Conservation (phyloP, 53 echinoderm and acorn worm genomes). For the Temnopleurus reevesii region DNA sequence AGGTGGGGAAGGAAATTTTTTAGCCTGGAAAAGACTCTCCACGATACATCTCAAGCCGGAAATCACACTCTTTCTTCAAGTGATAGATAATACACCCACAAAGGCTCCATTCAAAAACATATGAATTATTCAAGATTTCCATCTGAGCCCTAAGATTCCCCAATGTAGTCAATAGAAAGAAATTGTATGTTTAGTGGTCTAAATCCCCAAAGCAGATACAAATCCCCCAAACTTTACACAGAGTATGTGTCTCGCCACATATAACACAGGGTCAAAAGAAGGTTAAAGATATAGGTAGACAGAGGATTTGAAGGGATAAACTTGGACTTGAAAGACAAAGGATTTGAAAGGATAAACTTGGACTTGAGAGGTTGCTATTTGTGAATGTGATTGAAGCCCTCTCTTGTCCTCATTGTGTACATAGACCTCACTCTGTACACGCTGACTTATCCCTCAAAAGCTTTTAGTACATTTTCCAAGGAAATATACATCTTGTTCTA, state of each 20-base stretch:
- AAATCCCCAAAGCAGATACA: constrained; percentile 14
- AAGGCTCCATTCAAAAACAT: background rate
- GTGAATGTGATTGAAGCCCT: constrained; percentile 15
- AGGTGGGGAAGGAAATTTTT: no score
- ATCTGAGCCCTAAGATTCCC: background rate
- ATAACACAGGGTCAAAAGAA: background rate
- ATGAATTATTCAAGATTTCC: background rate
- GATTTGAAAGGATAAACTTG: background rate
- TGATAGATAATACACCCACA: background rate
- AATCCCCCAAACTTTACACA: background rate
- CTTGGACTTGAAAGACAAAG: background rate
- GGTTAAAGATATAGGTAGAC: no score
- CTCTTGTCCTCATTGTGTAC: constrained; percentile 33
- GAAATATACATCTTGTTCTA: background rate
- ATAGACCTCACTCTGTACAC: background rate
- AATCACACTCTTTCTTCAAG: background rate
- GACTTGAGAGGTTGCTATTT: constrained; percentile 31
- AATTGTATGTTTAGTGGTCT: background rate
- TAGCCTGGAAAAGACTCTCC: no score
- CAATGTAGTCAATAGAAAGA: no score
- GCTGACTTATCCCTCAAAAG: background rate
- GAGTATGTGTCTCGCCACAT: background rate
- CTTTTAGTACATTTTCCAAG: background rate
- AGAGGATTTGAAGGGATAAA: background rate
- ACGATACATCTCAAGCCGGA: constrained; percentile 20